Evolutionary conservation across 2,113 vertebrate genomes (phyloP).

Genomic region (Mellivora capensis): DNA sequence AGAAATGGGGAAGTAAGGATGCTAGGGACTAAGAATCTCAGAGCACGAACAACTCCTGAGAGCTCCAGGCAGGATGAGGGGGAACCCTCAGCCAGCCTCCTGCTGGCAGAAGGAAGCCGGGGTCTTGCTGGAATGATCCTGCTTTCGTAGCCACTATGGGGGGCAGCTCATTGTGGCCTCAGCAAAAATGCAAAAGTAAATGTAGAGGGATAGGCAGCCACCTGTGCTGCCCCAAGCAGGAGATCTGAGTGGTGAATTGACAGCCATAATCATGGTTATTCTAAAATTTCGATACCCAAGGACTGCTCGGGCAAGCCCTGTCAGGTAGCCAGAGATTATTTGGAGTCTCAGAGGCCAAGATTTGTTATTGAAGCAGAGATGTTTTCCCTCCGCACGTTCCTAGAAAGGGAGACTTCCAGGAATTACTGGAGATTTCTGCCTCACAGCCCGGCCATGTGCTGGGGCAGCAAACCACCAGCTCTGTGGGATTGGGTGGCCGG

Average conservation of each 20-base stretch:
- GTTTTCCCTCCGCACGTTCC: background rate
- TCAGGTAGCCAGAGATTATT: background rate
- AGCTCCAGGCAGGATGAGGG: background rate
- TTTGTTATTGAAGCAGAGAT: background rate
- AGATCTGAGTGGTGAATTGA: background rate
- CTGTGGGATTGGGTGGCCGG: background rate
- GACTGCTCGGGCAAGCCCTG: background rate
- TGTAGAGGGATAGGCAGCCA: background rate
- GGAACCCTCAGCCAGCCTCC: background rate
- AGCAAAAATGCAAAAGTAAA: background rate
- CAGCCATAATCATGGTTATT: rapidly evolving
- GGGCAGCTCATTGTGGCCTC: background rate
- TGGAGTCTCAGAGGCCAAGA: background rate
- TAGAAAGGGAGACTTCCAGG: background rate
- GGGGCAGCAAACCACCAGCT: background rate
- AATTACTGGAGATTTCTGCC: background rate
- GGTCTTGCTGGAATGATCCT: background rate
- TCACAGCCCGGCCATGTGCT: background rate
- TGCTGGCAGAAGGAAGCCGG: too few species aligned
- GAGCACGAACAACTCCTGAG: background rate
- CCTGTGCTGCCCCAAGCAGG: background rate
- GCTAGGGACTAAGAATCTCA: background rate
- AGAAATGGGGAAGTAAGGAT: background rate
- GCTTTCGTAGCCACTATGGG: rapidly evolving
- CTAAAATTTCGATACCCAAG: background rate